phyloP scores from a whole-genome alignment of 2,888 invertebrate species.

The Pandemis corylana region DNA sequence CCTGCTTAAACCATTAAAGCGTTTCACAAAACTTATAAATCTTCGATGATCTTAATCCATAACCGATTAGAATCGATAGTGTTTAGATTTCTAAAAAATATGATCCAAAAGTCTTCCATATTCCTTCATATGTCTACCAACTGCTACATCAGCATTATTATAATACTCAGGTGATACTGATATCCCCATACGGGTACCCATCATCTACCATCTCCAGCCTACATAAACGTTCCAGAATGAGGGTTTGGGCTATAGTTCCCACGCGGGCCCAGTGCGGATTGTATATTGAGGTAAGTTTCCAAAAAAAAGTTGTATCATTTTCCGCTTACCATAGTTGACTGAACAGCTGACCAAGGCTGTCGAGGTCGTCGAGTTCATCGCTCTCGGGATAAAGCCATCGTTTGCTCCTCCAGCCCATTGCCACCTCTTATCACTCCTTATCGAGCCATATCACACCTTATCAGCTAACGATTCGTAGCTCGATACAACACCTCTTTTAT shows the following conservation, averaged over 20 bases:
- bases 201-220: too few species aligned
- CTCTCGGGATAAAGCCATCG: constrained; percentile 52
- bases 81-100: too few species aligned
- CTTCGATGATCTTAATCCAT: too few species aligned
- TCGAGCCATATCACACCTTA: constrained; percentile 17
- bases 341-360: constrained; percentile 61
- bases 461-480: constrained; percentile 26
- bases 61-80: too few species aligned
- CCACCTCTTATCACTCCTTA: constrained; percentile 45
- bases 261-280: too few species aligned
- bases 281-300: neutral
- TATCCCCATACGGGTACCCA: too few species aligned
- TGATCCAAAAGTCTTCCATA: too few species aligned
- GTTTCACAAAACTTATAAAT: too few species aligned
- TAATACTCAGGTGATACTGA: neutral
- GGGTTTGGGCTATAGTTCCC: too few species aligned
- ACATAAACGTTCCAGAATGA: too few species aligned
- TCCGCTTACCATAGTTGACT: constrained; percentile 59
- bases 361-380: constrained; percentile 65
- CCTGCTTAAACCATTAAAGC: too few species aligned
- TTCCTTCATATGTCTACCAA: neutral
- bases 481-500: constrained; percentile 9
- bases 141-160: neutral
- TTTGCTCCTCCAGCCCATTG: constrained; percentile 58
- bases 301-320: constrained; percentile 44